These are phyloP conservation scores for Cynopterus sphinx DNA, from an alignment of 2,797 vertebrate genomes.

Conservation along the genomic window DNA sequence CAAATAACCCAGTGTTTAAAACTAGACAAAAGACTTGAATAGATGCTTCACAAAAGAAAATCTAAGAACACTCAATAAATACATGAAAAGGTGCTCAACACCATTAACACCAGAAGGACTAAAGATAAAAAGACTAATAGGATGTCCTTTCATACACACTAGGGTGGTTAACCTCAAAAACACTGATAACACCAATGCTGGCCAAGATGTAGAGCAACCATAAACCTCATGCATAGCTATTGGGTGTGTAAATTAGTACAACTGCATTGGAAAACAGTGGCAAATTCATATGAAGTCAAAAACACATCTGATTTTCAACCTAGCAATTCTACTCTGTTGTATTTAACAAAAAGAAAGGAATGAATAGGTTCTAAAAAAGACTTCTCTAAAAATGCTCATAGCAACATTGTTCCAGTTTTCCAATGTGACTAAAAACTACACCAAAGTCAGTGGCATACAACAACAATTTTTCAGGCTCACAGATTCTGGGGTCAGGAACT, in stretches of 20 bases:
- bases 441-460: neutral
- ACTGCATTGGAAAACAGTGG: neutral
- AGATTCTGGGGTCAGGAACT: neutral
- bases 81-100: neutral
- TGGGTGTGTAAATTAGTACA: neutral
- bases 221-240: neutral
- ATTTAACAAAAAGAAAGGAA: neutral
- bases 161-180: neutral
- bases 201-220: neutral
- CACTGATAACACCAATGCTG: neutral
- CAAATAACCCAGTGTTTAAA: neutral
- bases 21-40: neutral
- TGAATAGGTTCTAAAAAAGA: neutral
- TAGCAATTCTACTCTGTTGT: neutral
- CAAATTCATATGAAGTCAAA: neutral
- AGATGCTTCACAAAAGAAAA: neutral
- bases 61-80: neutral
- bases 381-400: neutral
- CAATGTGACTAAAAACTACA: neutral
- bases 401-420: neutral
- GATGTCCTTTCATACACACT: neutral
- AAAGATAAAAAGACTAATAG: neutral
- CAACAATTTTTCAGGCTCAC: neutral
- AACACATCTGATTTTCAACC: neutral
- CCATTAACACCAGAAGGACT: neutral